Evolutionary conservation across 2,113 vertebrate genomes (phyloP).

Genomic region (Apteryx owenii): DNA sequence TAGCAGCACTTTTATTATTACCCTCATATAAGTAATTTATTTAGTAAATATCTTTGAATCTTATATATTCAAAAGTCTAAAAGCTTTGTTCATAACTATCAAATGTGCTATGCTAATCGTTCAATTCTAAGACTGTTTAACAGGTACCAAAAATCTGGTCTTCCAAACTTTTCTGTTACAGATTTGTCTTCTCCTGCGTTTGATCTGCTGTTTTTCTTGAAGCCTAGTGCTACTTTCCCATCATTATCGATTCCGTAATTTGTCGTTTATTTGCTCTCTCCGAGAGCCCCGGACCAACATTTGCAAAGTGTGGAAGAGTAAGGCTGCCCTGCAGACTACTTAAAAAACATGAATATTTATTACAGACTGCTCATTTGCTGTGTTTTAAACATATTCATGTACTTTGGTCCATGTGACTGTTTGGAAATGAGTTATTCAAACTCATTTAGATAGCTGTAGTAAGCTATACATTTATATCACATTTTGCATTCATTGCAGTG

Average conservation of each 20-base stretch:
- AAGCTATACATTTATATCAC: neutral
- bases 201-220: neutral
- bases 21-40: neutral
- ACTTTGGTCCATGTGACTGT: neutral
- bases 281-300: neutral
- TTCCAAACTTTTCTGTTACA: neutral
- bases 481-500: neutral
- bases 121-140: neutral
- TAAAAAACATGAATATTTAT: neutral
- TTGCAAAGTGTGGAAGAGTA: neutral
- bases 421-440: neutral
- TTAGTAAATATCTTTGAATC: neutral
- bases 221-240: neutral
- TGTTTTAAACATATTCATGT: neutral
- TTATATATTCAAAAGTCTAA: neutral
- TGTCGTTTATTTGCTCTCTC: neutral
- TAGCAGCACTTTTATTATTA: neutral
- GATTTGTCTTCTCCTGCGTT: neutral
- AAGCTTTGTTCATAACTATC: neutral
- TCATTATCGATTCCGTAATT: neutral
- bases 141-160: neutral
- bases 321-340: neutral
- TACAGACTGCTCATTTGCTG: neutral
- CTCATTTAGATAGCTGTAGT: neutral
- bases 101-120: neutral